These are phyloP conservation scores for Gallinago paraguaiae DNA, from an alignment of 2,113 vertebrate genomes.

Conservation along the genomic window DNA sequence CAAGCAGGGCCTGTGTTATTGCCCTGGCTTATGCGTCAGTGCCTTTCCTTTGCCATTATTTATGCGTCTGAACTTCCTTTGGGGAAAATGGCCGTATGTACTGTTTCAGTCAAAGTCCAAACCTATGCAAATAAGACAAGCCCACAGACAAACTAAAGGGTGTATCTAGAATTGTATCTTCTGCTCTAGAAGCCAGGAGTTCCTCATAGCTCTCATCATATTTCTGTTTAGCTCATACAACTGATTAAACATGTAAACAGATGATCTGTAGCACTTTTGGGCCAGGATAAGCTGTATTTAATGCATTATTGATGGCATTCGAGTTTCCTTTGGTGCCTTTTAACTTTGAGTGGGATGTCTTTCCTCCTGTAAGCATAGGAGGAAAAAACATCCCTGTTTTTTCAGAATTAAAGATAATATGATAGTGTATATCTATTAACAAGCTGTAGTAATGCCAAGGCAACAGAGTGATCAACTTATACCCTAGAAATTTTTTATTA, in stretches of 20 bases:
- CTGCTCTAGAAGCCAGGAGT: not conserved
- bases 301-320: not conserved
- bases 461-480: not conserved
- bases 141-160: not conserved
- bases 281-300: not conserved
- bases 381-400: not conserved
- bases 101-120: not conserved
- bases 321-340: not conserved
- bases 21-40: not conserved
- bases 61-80: not conserved
- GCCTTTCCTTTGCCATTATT: not conserved
- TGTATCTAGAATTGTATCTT: not conserved
- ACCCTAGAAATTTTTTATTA: not conserved
- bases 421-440: not conserved
- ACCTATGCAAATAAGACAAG: not conserved
- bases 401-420: not conserved
- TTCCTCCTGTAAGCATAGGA: not conserved
- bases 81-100: not conserved
- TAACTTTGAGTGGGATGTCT: not conserved
- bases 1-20: not conserved
- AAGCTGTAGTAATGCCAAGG: not conserved
- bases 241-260: not conserved
- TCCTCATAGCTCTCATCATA: not conserved
- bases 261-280: not conserved
- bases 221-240: not conserved